phyloP scores from a whole-genome alignment of 2,888 invertebrate genomes.

The Andrena bicolor region DNA sequence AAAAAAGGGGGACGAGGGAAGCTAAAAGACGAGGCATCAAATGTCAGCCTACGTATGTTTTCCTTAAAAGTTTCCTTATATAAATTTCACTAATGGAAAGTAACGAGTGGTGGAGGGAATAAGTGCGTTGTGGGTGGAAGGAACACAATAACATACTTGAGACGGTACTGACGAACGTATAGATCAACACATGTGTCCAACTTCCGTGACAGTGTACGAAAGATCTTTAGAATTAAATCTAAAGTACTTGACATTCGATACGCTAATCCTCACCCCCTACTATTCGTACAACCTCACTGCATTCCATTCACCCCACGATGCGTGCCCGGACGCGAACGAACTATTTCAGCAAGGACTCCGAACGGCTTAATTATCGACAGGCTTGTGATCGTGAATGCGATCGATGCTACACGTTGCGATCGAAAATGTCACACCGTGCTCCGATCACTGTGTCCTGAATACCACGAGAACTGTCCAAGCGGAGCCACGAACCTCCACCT shows the following conservation, averaged over 20 bases:
- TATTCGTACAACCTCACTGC: neutral
- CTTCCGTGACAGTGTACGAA: neutral
- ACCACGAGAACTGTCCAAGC: conserved; percentile 42
- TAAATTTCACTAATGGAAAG: conserved; percentile 4
- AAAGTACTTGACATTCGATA: neutral
- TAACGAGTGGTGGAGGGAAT: conserved; percentile 16
- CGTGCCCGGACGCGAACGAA: neutral
- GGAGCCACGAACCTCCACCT: conserved; percentile 20
- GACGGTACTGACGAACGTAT: neutral
- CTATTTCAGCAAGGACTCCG: neutral
- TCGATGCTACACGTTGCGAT: conserved; percentile 46
- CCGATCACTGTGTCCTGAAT: conserved; percentile 50
- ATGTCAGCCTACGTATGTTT: neutral
- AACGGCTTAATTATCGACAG: neutral
- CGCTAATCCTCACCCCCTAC: neutral
- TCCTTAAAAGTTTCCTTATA: neutral
- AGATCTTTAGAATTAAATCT: neutral
- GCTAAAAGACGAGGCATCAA: neutral
- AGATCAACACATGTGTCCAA: neutral
- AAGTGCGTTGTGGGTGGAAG: neutral
- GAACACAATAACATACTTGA: neutral
- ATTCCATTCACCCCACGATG: neutral
- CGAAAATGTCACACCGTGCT: conserved; percentile 39
- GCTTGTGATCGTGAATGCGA: conserved; percentile 9
- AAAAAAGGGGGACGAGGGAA: neutral